phyloP scores from a whole-genome alignment of 1,140 invertebrate genomes.

The Trichonephila clavata region DNA sequence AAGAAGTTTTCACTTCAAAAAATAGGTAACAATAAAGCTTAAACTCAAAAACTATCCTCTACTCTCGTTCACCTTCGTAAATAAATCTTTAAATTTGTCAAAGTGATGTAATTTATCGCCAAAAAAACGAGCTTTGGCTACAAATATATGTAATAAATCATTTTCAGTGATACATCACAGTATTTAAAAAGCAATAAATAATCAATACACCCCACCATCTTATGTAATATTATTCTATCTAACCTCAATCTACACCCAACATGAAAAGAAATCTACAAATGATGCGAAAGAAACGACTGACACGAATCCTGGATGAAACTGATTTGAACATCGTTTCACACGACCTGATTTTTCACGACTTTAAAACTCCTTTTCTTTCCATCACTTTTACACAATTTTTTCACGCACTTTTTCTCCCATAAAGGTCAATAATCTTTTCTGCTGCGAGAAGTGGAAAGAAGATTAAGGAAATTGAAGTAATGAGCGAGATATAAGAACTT shows the following conservation, averaged over 20 bases:
- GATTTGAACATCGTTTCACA: constrained; percentile 29
- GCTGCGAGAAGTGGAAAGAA: not conserved
- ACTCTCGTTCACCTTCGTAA: no score
- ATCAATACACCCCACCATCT: not conserved
- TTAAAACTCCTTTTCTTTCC: constrained; percentile 31
- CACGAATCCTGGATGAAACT: constrained; percentile 2
- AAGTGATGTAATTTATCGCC: no score
- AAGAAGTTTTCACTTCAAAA: no score
- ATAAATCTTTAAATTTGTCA: no score
- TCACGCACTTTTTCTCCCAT: not conserved
- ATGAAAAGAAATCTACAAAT: constrained; percentile 19
- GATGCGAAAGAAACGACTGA: not conserved
- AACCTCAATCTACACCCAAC: constrained; percentile 1
- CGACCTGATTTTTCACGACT: not conserved
- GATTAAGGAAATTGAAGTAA: constrained; percentile 34
- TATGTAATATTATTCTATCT: not conserved
- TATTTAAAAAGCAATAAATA: constrained; percentile 11
- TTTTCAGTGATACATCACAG: not conserved
- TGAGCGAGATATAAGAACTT: not conserved
- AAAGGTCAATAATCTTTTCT: constrained; percentile 7
- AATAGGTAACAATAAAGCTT: no score
- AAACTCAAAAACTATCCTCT: no score
- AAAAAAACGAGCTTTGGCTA: no score
- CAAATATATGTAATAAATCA: not conserved
- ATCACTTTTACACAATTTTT: not conserved